Conservation (phyloP, 2,888 invertebrate genomes). For the Ochropleura leucogaster region DNA sequence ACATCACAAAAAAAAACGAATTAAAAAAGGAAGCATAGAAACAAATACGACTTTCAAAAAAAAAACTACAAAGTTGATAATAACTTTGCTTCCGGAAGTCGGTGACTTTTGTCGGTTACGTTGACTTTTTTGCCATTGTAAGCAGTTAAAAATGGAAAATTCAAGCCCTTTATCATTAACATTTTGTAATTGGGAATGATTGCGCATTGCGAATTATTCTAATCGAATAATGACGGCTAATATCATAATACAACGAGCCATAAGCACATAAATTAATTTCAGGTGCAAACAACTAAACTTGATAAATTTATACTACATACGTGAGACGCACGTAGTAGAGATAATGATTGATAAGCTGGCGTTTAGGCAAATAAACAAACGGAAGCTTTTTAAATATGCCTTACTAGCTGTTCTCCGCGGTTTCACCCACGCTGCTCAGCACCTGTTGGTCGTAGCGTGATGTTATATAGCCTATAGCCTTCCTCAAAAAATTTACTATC, state of each 20-base stretch:
- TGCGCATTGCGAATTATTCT: background rate
- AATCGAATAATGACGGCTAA: background rate
- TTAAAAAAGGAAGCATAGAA: no score
- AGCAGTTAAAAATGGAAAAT: background rate
- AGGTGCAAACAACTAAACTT: constrained; percentile 14
- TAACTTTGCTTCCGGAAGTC: no score
- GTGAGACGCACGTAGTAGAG: constrained; percentile 3
- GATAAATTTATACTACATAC: constrained; percentile 28
- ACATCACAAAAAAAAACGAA: no score
- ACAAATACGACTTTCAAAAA: no score
- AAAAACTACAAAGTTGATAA: no score
- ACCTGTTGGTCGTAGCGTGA: no score
- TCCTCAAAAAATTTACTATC: no score
- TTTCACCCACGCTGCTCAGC: no score
- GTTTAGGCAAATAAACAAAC: constrained; percentile 16
- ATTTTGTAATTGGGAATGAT: background rate
- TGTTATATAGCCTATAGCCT: no score
- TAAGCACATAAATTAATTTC: constrained; percentile 34
- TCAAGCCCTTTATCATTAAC: background rate
- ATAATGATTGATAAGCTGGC: constrained; percentile 22
- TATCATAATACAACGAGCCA: constrained; percentile 18
- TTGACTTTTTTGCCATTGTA: background rate
- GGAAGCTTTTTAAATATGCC: constrained; percentile 8
- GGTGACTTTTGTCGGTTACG: no score
- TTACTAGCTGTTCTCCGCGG: no score